A percentile compares a stretch with the other conserved stretches of the same genome.
These are phyloP conservation scores for Trachurus trachurus DNA, from an alignment of 2,797 vertebrate genomes.

Conservation along the genomic window DNA sequence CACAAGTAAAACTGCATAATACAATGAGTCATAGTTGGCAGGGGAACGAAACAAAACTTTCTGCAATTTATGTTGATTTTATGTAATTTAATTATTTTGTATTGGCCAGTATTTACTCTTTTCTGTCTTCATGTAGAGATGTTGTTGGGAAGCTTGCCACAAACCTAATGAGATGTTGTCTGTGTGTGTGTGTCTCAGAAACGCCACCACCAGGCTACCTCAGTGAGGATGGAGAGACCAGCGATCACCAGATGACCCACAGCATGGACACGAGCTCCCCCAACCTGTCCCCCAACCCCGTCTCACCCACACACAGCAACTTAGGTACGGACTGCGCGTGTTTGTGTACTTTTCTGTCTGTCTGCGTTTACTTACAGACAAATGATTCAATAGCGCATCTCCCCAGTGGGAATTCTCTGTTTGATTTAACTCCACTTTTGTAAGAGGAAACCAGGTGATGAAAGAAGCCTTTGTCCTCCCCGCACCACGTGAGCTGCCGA, in stretches of 20 bases:
- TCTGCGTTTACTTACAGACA: conserved; percentile 49
- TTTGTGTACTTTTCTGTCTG: conserved; percentile 52
- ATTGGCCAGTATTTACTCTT: not conserved
- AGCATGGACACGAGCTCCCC: conserved; percentile 99
- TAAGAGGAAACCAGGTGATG: conserved; percentile 77
- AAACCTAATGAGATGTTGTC: conserved; percentile 9
- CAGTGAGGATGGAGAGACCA: conserved; percentile 99
- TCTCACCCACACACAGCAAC: conserved; percentile 95
- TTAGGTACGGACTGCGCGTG: conserved; percentile 87
- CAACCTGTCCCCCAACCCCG: conserved; percentile 95
- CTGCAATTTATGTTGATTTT: not conserved
- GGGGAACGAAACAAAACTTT: not conserved
- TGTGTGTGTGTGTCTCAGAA: conserved; percentile 84
- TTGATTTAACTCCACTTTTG: conserved; percentile 67
- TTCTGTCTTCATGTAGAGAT: not conserved
- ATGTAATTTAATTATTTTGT: not conserved
- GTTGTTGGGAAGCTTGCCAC: not conserved
- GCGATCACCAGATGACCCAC: conserved; percentile 98
- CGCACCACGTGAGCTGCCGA: conserved; percentile 49
- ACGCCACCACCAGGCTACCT: conserved; percentile 98
- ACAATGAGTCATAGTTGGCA: too few relatives aligned
- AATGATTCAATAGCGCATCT: conserved; percentile 44
- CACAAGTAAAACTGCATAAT: too few relatives aligned
- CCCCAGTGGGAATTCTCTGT: conserved; percentile 60
- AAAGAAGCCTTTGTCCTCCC: conserved; percentile 78